A percentile compares a stretch with the other conserved stretches of the same genome.
Evolutionary conservation across 1,140 invertebrate genomes (phyloP).

Genomic region (Heliconius congener): DNA sequence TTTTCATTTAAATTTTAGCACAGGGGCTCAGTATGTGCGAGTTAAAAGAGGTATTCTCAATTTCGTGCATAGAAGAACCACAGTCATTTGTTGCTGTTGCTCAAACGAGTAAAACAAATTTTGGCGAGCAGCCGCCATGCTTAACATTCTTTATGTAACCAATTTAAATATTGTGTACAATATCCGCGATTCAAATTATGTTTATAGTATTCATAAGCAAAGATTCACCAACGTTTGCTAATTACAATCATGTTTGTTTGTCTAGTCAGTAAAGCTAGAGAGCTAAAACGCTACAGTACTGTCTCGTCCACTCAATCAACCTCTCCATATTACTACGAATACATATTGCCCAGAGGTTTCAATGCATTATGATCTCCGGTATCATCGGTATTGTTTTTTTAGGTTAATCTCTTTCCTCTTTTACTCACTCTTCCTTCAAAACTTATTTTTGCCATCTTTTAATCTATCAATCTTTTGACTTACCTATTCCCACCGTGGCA

Average conservation of each 20-base stretch:
- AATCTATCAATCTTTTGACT: no score
- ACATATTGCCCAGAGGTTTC: no score
- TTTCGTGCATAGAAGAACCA: constrained; percentile 57
- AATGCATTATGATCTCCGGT: no score
- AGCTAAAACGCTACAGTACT: no score
- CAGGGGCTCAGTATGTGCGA: constrained; percentile 19
- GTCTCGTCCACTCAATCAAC: no score
- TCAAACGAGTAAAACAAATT: constrained; percentile 62
- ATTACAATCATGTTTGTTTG: background rate
- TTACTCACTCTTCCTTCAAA: no score
- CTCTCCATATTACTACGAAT: no score
- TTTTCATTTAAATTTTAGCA: constrained; percentile 23
- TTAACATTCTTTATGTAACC: constrained; percentile 62
- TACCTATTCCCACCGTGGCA: no score
- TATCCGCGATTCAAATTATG: background rate
- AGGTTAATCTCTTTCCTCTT: no score
- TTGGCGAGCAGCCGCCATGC: constrained; percentile 43
- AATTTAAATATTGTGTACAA: constrained; percentile 29
- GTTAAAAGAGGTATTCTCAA: constrained; percentile 47
- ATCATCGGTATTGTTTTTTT: no score
- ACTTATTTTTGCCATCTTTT: no score
- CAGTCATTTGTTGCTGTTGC: constrained; percentile 61
- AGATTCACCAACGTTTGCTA: background rate
- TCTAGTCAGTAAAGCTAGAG: no score
- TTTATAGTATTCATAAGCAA: background rate